Base-by-base conservation (phyloP, 2,113 vertebrate species). In the Colius striatus region DNA sequence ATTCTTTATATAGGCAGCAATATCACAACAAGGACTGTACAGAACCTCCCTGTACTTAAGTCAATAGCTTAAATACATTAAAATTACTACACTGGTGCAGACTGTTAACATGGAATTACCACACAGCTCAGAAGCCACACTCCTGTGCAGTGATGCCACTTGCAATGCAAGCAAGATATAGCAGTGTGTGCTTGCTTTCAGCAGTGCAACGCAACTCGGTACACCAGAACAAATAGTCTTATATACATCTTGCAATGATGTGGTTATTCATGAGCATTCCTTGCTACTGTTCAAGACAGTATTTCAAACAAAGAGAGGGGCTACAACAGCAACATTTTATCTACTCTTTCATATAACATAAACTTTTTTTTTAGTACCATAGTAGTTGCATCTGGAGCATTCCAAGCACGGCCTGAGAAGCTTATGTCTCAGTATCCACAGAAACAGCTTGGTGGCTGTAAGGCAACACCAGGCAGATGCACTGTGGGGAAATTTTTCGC, bases 171-270 rank as follows among this genome's bases (percentile, higher is more conserved):
- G 60, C 4, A 1, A 94, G 77, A 55, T 4, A 43, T 0, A 80
- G 41, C 41, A 76, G 50, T 0, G 1, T 7, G 14, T 1, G 16
- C 8, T 41, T 3, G 0, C 41, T 41, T 41, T 57, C 47, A 78
- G 36, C 25, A 60, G 18, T 1, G 2, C 47, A 62, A 15, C 4
- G 25, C 43, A 77, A 66, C 23, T 1, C 66, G 54, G 30, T 11
- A 83, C 8, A 47, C 58, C 54, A 34, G 12, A 75, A 34, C 38
- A 66, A 66, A 23, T 0, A 71, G 57, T 20, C 34, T 54, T 26
- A 9, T 45, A 72, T 20, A 19, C 14, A 19, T 38, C 63, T 58
- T 50, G 16, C 48, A 68, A 38, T 0, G 0, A 9, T 2, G 1
- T 5, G 19, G 43, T 11, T 63, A 63, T 20, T 43, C 26, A 17